Base-by-base conservation (phyloP, 2,888 invertebrate genomes). In the Malthinus flaveolus region DNA sequence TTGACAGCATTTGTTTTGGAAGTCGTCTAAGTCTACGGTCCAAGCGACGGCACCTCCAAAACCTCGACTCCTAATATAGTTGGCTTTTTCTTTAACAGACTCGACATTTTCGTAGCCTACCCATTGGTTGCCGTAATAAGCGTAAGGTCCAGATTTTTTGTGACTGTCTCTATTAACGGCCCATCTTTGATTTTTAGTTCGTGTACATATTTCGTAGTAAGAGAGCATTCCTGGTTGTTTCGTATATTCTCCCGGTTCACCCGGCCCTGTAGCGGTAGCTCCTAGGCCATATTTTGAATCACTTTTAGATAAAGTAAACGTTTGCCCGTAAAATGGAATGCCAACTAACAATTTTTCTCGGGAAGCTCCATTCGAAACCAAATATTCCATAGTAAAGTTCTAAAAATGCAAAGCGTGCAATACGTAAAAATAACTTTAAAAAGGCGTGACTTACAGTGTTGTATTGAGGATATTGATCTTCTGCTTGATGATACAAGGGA, bases 11-110 rank as follows among this genome's bases (percentile, higher is more conserved):
- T 85, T 83, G 77, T 95, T 95, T 64, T 84, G 85, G 74, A 91
- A 94, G 75, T 95, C 95, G 67, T 95, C 94, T 67, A 95, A 75
- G 74, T 95, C 95, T 1, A 93, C 83, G 0, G 94, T 93, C 93
- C 93, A 95, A 0, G 92, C 90, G 42, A 90, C 88, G 7, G 90
- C 87, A 3, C 95, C 95, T 0, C 90, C 93, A 59, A 90, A 85
- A 0, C 89, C 88, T 71, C 86, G 84, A 4, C 83, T 81, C 58
- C 85, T 79, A 0, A 93, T 88, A 81, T 90, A 95, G 66, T 87
- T 80, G 9, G 85, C 87, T 86, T 93, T 93, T 65, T 85, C 85
- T 59, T 82, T 85, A 10, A 94, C 84, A 9, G 93, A 93, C 57
- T 85, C 85, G 0, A 85, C 81, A 76, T 94, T 91, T 72, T 96